Conservation (phyloP, 2,888 invertebrate species). For the Nomada fucata region DNA sequence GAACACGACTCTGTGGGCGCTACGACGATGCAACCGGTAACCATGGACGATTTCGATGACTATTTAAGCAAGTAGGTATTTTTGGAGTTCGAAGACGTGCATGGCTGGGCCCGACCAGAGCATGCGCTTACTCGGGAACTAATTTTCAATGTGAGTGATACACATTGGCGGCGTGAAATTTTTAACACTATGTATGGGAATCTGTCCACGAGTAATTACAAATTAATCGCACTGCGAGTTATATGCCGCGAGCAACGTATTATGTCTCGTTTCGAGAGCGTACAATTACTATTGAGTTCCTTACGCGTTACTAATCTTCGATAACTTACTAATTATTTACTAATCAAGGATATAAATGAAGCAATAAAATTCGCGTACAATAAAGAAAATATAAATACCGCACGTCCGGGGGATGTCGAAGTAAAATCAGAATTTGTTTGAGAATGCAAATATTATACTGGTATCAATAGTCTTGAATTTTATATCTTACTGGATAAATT, state of each 20-base stretch:
- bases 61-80: conserved; percentile 92
- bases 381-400: neutral
- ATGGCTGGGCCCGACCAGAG: conserved; percentile 82
- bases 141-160: neutral
- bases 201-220: neutral
- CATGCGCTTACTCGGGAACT: conserved; percentile 72
- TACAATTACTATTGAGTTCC: neutral
- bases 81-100: conserved; percentile 67
- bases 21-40: conserved; percentile 95
- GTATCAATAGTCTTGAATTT: neutral
- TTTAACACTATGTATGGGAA: conserved; percentile 17
- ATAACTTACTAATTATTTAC: neutral
- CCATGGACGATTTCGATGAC: conserved; percentile 95
- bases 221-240: conserved; percentile 32
- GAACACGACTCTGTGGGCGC: conserved; percentile 93
- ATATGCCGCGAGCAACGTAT: conserved; percentile 19
- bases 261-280: neutral
- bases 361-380: no score
- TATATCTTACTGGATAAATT: no score
- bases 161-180: conserved; percentile 7
- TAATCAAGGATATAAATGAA: neutral
- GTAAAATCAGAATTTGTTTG: no score
- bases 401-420: no score
- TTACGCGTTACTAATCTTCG: neutral
- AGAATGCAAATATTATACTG: no score